Evolutionary conservation across 2,797 vertebrate species (phyloP).

Genomic region (Pygocentrus nattereri): DNA sequence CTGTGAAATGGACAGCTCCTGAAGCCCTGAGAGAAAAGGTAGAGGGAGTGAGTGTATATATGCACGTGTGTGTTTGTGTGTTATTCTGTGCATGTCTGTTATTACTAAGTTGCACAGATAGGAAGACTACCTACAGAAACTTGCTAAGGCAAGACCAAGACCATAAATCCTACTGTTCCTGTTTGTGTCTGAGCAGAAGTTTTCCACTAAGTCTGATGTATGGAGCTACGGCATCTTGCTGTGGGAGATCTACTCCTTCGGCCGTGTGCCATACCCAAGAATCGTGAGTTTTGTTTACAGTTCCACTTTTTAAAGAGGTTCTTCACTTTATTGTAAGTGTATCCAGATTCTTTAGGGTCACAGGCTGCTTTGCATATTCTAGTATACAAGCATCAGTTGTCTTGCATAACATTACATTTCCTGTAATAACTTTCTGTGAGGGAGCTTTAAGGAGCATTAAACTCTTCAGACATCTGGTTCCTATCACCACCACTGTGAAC

Average conservation of each 20-base stretch:
- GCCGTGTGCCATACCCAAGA: slow-evolving; percentile 97
- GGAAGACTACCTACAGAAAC: neutral
- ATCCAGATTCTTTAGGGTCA: neutral
- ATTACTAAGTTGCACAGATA: neutral
- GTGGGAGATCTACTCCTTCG: slow-evolving; percentile 99
- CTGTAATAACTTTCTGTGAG: too few species aligned
- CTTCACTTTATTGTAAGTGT: neutral
- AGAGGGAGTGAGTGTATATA: neutral
- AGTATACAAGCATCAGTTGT: neutral
- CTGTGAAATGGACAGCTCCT: slow-evolving; percentile 95
- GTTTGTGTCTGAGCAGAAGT: slow-evolving; percentile 80
- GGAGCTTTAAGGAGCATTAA: too few species aligned
- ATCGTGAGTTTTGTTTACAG: slow-evolving; percentile 84
- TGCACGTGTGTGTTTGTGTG: neutral
- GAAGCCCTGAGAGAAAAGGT: slow-evolving; percentile 97
- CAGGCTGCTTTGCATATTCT: neutral
- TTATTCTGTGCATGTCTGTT: neutral
- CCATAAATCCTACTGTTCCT: slow-evolving; percentile 16
- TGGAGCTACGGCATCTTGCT: slow-evolving; percentile 98
- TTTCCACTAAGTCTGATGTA: slow-evolving; percentile 98
- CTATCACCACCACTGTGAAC: too few species aligned
- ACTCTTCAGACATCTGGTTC: too few species aligned
- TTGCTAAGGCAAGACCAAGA: neutral
- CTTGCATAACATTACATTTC: neutral
- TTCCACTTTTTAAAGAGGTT: neutral